phyloP scores from a whole-genome alignment of 1,140 invertebrate genomes.

The Zeugodacus cucurbitae region DNA sequence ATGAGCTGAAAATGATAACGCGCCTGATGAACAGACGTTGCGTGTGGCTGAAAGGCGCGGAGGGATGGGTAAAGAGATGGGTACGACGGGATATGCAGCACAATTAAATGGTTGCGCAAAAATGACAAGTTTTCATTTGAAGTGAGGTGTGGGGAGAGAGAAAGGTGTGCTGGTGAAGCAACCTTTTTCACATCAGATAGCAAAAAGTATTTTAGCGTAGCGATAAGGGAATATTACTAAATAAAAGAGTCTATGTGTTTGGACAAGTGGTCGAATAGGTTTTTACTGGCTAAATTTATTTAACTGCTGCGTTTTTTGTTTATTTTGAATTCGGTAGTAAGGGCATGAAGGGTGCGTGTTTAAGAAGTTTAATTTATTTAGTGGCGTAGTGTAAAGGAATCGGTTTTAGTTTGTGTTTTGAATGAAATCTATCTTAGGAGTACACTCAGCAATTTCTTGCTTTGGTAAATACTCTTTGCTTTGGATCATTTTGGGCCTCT shows the following conservation, averaged over 20 bases:
- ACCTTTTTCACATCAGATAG: neutral
- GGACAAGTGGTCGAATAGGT: neutral
- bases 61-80: neutral
- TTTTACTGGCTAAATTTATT: neutral
- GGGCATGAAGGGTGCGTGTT: too few species aligned
- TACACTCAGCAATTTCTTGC: too few species aligned
- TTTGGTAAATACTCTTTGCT: too few species aligned
- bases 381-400: too few species aligned
- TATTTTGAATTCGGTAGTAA: too few species aligned
- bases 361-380: too few species aligned
- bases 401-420: too few species aligned
- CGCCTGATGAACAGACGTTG: neutral
- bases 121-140: neutral
- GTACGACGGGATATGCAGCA: neutral
- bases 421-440: too few species aligned
- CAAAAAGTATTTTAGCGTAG: neutral
- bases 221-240: neutral
- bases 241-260: neutral
- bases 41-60: neutral
- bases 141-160: neutral
- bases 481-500: too few species aligned
- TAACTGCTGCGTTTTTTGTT: too few species aligned
- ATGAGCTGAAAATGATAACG: slow-evolving; percentile 16
- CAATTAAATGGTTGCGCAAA: neutral
- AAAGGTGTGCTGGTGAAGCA: neutral